These are phyloP conservation scores for Semnornis frantzii DNA, from an alignment of 2,113 vertebrate genomes.

Conservation along the genomic window DNA sequence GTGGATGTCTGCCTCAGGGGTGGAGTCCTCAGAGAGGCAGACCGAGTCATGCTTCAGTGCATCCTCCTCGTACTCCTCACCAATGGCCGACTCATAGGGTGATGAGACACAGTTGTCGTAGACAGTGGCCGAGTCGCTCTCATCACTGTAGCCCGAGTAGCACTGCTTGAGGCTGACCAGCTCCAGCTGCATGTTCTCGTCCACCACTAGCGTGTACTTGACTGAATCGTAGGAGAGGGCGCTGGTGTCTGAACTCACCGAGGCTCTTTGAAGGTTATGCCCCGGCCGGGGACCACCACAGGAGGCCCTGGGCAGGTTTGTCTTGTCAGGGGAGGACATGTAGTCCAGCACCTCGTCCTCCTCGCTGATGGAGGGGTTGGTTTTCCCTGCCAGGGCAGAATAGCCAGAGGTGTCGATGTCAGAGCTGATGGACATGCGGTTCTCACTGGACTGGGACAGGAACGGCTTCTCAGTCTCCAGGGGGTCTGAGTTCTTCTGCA, in stretches of 20 bases:
- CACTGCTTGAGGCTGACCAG: slow-evolving; percentile 93
- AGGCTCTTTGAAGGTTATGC: slow-evolving; percentile 78
- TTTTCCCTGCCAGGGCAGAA: slow-evolving; percentile 82
- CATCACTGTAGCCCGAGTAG: slow-evolving; percentile 93
- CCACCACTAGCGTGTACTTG: slow-evolving; percentile 97
- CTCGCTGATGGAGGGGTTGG: slow-evolving; percentile 90
- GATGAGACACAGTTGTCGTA: slow-evolving; percentile 96
- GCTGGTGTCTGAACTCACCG: slow-evolving; percentile 91
- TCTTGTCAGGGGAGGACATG: slow-evolving; percentile 76
- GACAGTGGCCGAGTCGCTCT: slow-evolving; percentile 94
- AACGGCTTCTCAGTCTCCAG: slow-evolving; percentile 84
- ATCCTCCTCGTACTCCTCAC: slow-evolving; percentile 92
- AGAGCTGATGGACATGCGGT: slow-evolving; percentile 92
- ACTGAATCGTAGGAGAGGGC: slow-evolving; percentile 96
- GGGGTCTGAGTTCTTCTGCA: slow-evolving; percentile 86
- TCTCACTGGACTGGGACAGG: slow-evolving; percentile 86
- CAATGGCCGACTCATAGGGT: slow-evolving; percentile 91
- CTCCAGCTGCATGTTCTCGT: slow-evolving; percentile 93
- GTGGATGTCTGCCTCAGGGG: slow-evolving; percentile 87
- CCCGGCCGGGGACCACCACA: slow-evolving; percentile 62
- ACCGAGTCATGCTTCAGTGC: slow-evolving; percentile 81
- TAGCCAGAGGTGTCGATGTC: slow-evolving; percentile 89
- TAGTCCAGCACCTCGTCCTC: slow-evolving; percentile 89
- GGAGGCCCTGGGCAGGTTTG: slow-evolving; percentile 43
- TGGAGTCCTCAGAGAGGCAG: slow-evolving; percentile 91